Percentiles rank a stretch among this genome's conserved stretches.
These are phyloP conservation scores for Dendrolimus pini DNA, from an alignment of 2,888 invertebrate species.

Conservation along the genomic window DNA sequence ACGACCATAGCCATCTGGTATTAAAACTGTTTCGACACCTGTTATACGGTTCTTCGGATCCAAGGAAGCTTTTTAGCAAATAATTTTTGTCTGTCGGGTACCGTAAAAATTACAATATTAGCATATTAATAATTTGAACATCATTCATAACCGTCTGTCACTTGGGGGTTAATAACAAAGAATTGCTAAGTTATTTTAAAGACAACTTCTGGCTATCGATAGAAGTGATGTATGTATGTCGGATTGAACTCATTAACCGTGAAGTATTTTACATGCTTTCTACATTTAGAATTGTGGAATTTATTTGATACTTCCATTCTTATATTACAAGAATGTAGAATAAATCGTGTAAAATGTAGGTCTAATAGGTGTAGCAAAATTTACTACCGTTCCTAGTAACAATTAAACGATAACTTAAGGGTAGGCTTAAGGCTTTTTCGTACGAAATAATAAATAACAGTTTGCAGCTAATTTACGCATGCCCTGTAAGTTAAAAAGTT, in stretches of 20 bases:
- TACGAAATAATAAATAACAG: too few species aligned
- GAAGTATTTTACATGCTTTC: neutral
- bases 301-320: constrained; percentile 5
- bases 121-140: too few species aligned
- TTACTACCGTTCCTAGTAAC: too few species aligned
- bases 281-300: neutral
- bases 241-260: neutral
- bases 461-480: too few species aligned
- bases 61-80: constrained; percentile 8
- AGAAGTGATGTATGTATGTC: neutral
- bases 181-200: neutral
- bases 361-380: too few species aligned
- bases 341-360: too few species aligned
- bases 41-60: constrained; percentile 28
- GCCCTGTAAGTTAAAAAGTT: too few species aligned
- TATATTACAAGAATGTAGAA: neutral
- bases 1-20: constrained; percentile 19
- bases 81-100: neutral
- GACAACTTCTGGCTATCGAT: neutral
- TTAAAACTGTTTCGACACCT: constrained; percentile 40
- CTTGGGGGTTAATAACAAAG: neutral
- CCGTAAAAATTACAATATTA: neutral
- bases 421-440: too few species aligned
- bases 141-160: too few species aligned
- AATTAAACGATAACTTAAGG: too few species aligned